These are phyloP conservation scores for Epizoanthus scotinus DNA, from an alignment of 92 coral and sea anemone species.

Conservation along the genomic window DNA sequence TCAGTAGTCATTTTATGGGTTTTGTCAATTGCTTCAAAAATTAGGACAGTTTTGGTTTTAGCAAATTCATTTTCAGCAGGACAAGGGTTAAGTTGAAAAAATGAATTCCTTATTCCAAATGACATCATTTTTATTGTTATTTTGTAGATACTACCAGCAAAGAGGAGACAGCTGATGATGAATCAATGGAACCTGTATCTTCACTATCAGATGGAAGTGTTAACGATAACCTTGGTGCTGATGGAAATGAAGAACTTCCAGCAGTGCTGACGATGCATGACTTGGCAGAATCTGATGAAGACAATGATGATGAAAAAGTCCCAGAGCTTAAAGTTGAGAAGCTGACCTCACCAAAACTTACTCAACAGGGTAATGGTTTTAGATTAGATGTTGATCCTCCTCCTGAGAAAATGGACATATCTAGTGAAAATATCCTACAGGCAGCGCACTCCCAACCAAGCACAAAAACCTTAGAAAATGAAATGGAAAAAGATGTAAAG, in stretches of 20 bases:
- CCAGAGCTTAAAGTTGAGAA: constrained; percentile 26
- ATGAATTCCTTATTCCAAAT: too few species aligned
- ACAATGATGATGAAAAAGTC: constrained; percentile 24
- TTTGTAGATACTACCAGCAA: background rate
- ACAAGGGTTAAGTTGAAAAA: too few species aligned
- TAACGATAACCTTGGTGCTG: background rate
- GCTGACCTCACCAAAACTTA: background rate
- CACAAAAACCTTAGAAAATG: background rate
- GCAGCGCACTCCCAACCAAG: background rate
- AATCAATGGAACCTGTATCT: background rate
- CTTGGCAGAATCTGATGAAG: constrained; percentile 57
- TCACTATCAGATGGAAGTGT: constrained; percentile 12
- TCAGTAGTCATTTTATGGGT: too few species aligned
- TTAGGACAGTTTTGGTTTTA: too few species aligned
- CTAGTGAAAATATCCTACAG: background rate
- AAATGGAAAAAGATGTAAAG: background rate
- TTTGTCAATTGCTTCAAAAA: too few species aligned
- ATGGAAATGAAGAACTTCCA: constrained; percentile 65
- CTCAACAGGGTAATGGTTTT: background rate
- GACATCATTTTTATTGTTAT: background rate
- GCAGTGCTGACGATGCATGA: constrained; percentile 80
- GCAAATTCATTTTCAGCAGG: too few species aligned
- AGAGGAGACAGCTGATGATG: background rate
- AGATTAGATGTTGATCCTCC: background rate
- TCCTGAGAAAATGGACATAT: background rate